These are phyloP conservation scores for Ambastaia sidthimunki DNA, from an alignment of 2,797 vertebrate species.

Conservation along the genomic window DNA sequence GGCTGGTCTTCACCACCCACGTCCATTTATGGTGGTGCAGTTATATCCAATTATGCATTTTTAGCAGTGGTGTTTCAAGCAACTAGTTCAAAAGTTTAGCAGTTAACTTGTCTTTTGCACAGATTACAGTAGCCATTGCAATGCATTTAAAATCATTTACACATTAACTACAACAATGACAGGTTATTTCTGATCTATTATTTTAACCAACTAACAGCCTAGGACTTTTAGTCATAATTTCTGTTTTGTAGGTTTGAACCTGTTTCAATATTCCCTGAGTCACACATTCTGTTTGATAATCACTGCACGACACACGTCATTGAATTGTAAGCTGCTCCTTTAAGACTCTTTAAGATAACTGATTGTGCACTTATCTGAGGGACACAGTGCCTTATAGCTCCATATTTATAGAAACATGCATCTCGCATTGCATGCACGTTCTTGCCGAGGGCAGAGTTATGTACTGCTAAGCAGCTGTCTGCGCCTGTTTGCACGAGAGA, in stretches of 20 bases:
- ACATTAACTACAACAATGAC: too few relatives aligned
- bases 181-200: too few relatives aligned
- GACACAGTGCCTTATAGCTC: conserved; percentile 38
- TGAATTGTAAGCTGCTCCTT: not conserved
- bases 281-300: not conserved
- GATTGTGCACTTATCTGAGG: not conserved
- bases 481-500: conserved; percentile 37
- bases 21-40: conserved; percentile 45
- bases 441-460: conserved; percentile 49
- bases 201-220: too few relatives aligned
- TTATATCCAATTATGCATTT: not conserved
- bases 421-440: conserved; percentile 40
- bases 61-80: too few relatives aligned
- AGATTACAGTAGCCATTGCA: too few relatives aligned
- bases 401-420: conserved; percentile 57
- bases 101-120: too few relatives aligned
- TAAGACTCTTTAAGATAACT: conserved; percentile 36
- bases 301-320: not conserved
- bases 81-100: too few relatives aligned
- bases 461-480: conserved; percentile 45
- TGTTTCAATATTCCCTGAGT: not conserved
- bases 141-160: too few relatives aligned
- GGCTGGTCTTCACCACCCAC: not conserved
- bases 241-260: not conserved
- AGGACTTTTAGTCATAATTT: too few relatives aligned